Base-by-base conservation (phyloP, 1,140 invertebrate species). In the Tribolium castaneum region DNA sequence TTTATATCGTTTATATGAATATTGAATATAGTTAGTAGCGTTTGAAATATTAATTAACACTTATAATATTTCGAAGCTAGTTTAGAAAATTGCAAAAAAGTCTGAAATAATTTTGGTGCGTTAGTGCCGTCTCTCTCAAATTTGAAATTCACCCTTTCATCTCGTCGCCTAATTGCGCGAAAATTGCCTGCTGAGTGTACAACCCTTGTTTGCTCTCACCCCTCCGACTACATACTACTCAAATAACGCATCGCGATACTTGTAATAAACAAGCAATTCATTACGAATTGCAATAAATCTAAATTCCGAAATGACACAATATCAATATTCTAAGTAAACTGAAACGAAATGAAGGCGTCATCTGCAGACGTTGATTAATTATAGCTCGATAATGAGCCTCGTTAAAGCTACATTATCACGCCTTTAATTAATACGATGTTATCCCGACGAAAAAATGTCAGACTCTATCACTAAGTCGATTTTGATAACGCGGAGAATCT, bases 291-390 rank as follows among this genome's bases (percentile, higher is more conserved):
- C 66, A 70, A 79, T 76, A 79, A 76, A 79, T 79, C 70, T 78
- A 80, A 78, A 78, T 75, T 74, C 39, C 16, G 16, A 16, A 78
- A 75, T 75, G 79, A 80, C 76, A 78, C 59, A 75, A 80, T 78
- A 78, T 80, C 79, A 54, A 80, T 77, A 79, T 35, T 25, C 19
- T 49, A 75, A 75, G 72, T 78, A 76, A 73, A 78, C 25, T 70
- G 73, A 76, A 78, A 66, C 66, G 62, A 73, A 79, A 82, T 78
- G 75, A 76, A 77, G 81, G 75, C 81, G 79, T 80, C 79, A 82
- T 82, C 76, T 80, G 79, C 80, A 82, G 77, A 80, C 79, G 35
- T 79, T 82, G 79, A 82, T 82, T 82, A 82, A 80, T 82, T 80
- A 80, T 77, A 52, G 71, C 56, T 34, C 73, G 80, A 82, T 80